A percentile compares a stretch with the other conserved stretches of the same genome.
phyloP scores from a whole-genome alignment of 2,888 invertebrate species.

The Elysia crispata region DNA sequence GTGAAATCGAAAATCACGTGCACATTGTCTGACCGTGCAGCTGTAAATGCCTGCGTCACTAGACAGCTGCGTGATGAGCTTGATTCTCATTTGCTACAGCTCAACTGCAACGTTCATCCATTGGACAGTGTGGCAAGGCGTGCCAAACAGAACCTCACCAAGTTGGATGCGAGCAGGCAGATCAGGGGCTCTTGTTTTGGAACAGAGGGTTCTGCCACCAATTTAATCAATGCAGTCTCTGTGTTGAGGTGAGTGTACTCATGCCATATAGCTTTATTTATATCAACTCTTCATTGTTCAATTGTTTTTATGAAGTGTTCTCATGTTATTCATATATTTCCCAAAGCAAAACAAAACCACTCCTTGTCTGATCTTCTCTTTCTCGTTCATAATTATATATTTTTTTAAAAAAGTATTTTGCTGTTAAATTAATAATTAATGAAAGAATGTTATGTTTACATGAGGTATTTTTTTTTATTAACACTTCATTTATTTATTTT shows the following conservation, averaged over 20 bases:
- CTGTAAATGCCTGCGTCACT: constrained; percentile 26
- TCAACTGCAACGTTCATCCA: constrained; percentile 35
- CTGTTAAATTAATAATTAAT: too few species aligned
- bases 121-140: constrained; percentile 25
- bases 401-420: too few species aligned
- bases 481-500: too few species aligned
- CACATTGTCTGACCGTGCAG: constrained; percentile 24
- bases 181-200: constrained; percentile 13
- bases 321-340: too few species aligned
- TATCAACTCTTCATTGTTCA: too few species aligned
- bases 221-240: constrained; percentile 34
- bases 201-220: constrained; percentile 1
- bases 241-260: constrained; percentile 24
- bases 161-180: background rate
- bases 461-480: too few species aligned
- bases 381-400: too few species aligned
- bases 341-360: too few species aligned
- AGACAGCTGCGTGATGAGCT: constrained; percentile 24
- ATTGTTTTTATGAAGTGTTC: too few species aligned
- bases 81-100: constrained; percentile 16
- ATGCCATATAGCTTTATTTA: too few species aligned
- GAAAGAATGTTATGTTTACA: too few species aligned
- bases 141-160: background rate
- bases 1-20: constrained; percentile 1
- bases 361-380: too few species aligned